Conservation (phyloP, 37 sponge, comb jelly and placozoan species). For the Hormiphora californensis region DNA sequence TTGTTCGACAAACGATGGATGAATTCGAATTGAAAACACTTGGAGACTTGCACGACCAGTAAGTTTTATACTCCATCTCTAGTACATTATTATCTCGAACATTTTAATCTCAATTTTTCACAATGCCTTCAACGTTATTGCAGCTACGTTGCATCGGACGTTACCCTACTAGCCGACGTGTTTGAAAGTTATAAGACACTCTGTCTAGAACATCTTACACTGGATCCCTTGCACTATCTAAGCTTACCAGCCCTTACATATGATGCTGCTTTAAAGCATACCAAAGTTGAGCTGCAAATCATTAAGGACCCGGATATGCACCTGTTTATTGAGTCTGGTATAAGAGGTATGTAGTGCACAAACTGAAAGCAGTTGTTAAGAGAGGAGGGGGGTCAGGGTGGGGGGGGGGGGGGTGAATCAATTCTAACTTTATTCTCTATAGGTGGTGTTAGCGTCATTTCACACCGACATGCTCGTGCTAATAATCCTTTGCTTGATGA, state of each 20-base stretch:
- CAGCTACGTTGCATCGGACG: background rate
- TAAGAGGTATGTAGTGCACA: background rate
- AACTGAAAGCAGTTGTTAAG: too few relatives aligned
- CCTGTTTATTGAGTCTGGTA: background rate
- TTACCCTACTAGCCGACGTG: background rate
- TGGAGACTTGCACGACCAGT: background rate
- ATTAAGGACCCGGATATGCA: background rate
- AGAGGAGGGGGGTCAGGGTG: too few relatives aligned
- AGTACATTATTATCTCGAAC: too few relatives aligned
- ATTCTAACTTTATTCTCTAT: too few relatives aligned
- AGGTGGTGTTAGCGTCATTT: constrained; percentile 14
- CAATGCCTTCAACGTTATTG: too few relatives aligned
- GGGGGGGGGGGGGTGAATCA: too few relatives aligned
- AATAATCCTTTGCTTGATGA: background rate
- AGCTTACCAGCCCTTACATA: background rate
- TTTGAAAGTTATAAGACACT: background rate
- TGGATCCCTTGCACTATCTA: background rate
- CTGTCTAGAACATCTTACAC: background rate
- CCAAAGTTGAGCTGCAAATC: background rate
- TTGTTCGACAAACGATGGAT: background rate
- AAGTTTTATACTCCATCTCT: too few relatives aligned
- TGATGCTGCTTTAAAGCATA: background rate
- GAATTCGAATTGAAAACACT: background rate
- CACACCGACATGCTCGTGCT: background rate
- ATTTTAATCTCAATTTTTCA: too few relatives aligned